Base-by-base conservation (phyloP, 2,113 vertebrate species). In the Aegotheles bennettii region DNA sequence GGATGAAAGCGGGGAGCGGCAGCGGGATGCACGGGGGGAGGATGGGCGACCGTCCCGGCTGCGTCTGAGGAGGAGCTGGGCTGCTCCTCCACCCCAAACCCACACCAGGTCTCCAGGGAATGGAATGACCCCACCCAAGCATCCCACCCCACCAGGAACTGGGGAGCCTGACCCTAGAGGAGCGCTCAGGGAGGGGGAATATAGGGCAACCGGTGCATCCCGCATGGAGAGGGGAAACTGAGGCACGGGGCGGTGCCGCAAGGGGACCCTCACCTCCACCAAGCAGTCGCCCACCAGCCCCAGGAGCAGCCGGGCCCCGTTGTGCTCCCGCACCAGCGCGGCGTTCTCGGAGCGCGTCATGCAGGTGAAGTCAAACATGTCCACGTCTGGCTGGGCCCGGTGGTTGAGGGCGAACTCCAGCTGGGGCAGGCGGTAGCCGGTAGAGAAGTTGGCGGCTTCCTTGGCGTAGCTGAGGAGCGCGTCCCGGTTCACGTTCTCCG, bases 251-350 rank as follows among this genome's bases (percentile, higher is more conserved):
- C 1, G 24, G 13, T 8, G 60, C 70, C 79, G 79, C 79, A 48
- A 51, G 25, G 9, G 42, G 24, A 3, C 35, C 47, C 98, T 95
- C 97, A 99, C 99, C 99, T 99, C 99, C 93, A 99, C 99, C 75
- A 99, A 96, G 73, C 99, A 99, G 97, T 99, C 99, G 73, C 99
- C 99, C 75, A 99, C 99, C 67, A 99, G 98, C 67, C 95, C 98
- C 1, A 98, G 81, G 73, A 99, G 92, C 78, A 99, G 79, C 9
- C 96, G 97, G 90, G 86, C 94, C 25, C 98, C 98, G 6, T 77
- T 95, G 81, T 98, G 96, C 96, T 99, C 98, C 80, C 95, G 96
- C 96, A 99, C 98, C 84, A 99, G 96, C 1, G 98, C 98, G 7
- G 99, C 98, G 3, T 98, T 98, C 96, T 99, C 98, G 0, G 99